phyloP scores from a whole-genome alignment of 2,888 invertebrate genomes.

The Neoitamus cyanurus region DNA sequence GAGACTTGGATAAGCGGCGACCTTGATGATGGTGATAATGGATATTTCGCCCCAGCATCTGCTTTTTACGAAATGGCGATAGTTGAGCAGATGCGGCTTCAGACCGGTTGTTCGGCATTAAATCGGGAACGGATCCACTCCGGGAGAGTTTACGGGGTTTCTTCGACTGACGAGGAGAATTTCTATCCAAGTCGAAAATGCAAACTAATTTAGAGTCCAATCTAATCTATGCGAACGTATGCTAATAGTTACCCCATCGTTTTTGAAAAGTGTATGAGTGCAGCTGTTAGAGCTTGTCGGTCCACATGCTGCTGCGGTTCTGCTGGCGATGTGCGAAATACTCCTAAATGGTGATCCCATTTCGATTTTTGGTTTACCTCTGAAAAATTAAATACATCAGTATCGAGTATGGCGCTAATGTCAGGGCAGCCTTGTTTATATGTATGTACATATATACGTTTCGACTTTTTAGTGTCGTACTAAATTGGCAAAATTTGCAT shows the following conservation, averaged over 20 bases:
- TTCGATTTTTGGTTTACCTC: constrained; percentile 58
- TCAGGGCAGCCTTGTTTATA: no score
- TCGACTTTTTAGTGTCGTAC: no score
- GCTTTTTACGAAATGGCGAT: constrained; percentile 61
- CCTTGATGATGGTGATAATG: constrained; percentile 58
- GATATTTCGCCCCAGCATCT: constrained; percentile 63
- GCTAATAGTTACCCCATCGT: constrained; percentile 58
- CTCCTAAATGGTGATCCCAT: constrained; percentile 76
- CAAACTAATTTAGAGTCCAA: neutral
- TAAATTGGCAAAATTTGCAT: no score
- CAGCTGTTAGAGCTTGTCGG: constrained; percentile 67
- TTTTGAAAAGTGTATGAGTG: constrained; percentile 67
- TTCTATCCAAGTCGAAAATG: constrained; percentile 55
- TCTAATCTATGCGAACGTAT: neutral
- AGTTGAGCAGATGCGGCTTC: constrained; percentile 51
- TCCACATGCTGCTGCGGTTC: constrained; percentile 66
- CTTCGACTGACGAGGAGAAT: constrained; percentile 63
- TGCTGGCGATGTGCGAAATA: constrained; percentile 73
- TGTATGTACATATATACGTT: no score
- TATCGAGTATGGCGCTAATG: no score
- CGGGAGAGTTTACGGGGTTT: constrained; percentile 65
- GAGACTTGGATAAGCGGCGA: constrained; percentile 57
- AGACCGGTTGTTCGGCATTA: constrained; percentile 56
- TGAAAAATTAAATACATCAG: constrained; percentile 16
- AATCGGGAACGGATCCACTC: constrained; percentile 73